phyloP scores from a whole-genome alignment of 2,113 vertebrate species.

The Sorex fumeus region DNA sequence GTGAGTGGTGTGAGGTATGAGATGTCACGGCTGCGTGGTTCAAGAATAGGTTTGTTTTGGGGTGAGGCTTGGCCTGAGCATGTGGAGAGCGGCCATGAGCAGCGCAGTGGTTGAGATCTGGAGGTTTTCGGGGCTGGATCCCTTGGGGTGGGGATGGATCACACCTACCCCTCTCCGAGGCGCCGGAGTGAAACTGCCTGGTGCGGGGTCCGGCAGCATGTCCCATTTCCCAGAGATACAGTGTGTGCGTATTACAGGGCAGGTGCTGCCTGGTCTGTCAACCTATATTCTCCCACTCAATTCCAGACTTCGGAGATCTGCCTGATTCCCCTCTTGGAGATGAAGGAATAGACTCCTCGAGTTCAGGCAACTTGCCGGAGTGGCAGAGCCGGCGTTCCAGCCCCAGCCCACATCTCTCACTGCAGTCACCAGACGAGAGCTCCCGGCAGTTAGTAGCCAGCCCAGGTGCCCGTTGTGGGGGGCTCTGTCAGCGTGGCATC shows the following conservation, averaged over 20 bases:
- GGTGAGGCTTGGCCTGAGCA: too few species aligned
- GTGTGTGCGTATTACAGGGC: background rate
- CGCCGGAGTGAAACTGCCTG: too few species aligned
- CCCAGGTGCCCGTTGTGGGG: too few species aligned
- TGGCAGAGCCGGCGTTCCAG: background rate
- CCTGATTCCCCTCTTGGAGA: background rate
- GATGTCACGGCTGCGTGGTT: too few species aligned
- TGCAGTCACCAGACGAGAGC: accelerated
- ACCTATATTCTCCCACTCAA: background rate
- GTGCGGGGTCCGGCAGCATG: too few species aligned
- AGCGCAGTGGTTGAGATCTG: too few species aligned
- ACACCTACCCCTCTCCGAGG: too few species aligned
- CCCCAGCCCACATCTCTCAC: background rate
- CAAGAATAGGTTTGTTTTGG: too few species aligned
- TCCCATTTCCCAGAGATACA: background rate
- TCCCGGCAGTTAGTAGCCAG: background rate
- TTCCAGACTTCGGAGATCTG: background rate
- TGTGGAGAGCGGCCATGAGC: too few species aligned
- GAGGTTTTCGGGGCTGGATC: too few species aligned
- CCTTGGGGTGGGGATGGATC: too few species aligned
- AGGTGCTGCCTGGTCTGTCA: background rate
- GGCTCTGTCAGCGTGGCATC: background rate
- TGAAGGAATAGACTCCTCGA: background rate
- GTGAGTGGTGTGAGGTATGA: too few species aligned
- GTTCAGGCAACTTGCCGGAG: background rate